Conservation (phyloP, 2,113 vertebrate species). For the Hydrochoerus hydrochaeris region DNA sequence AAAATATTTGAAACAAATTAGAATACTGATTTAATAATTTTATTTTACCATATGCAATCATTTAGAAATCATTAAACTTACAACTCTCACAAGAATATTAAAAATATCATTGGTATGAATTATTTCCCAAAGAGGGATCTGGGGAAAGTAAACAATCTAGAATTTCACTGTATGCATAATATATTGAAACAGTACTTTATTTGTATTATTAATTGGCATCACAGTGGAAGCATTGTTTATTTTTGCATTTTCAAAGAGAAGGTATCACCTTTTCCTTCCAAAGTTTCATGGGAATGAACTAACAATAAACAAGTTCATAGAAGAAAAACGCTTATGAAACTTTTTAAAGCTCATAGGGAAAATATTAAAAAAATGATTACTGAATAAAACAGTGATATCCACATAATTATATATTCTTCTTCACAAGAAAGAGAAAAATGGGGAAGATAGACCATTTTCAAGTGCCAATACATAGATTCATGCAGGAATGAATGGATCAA, state of each 20-base stretch:
- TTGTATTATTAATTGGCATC: neutral
- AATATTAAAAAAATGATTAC: neutral
- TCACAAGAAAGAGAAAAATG: neutral
- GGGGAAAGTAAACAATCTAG: neutral
- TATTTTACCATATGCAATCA: neutral
- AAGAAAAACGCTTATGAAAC: neutral
- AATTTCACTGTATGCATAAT: neutral
- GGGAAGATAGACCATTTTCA: neutral
- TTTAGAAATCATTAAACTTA: conserved; percentile 15
- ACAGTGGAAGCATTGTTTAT: neutral
- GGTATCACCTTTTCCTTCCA: neutral
- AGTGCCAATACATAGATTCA: neutral
- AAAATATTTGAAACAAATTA: neutral
- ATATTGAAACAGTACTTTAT: neutral
- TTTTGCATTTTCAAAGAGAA: neutral
- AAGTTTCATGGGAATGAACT: neutral
- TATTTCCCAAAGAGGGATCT: neutral
- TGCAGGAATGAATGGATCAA: neutral
- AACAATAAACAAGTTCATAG: too few species aligned
- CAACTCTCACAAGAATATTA: neutral
- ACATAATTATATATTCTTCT: neutral
- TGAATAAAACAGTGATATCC: too few species aligned
- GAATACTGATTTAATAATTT: neutral
- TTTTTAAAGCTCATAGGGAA: neutral
- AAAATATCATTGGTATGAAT: neutral